These are phyloP conservation scores for Heliornis fulica DNA, from an alignment of 2,113 vertebrate species.

Conservation along the genomic window DNA sequence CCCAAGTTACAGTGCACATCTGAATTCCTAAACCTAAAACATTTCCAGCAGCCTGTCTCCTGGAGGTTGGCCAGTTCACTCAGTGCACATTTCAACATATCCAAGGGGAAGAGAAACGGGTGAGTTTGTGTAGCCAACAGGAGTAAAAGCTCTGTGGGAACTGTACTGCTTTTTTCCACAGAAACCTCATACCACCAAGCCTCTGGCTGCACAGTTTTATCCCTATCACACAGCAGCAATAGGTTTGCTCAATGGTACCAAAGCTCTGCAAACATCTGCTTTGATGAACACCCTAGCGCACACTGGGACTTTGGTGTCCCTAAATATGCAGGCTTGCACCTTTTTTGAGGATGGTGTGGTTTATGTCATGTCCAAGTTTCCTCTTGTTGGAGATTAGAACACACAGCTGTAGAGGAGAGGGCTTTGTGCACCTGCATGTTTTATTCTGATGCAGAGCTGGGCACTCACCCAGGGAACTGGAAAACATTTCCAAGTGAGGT, in stretches of 20 bases:
- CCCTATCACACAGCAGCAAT: background rate
- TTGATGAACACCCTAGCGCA: background rate
- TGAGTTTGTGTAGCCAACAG: background rate
- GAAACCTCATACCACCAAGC: background rate
- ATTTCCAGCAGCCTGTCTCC: background rate
- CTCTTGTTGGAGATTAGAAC: background rate
- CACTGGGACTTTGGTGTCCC: background rate
- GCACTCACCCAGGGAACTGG: background rate
- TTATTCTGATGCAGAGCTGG: background rate
- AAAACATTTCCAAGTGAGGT: background rate
- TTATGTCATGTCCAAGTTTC: background rate
- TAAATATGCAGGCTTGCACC: background rate
- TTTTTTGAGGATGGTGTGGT: background rate
- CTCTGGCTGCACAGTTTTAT: background rate
- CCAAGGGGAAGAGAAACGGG: background rate
- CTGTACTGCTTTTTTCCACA: background rate
- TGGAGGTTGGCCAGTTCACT: background rate
- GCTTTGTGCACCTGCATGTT: background rate
- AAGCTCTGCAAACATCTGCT: background rate
- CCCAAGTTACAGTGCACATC: background rate
- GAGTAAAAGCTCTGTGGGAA: background rate
- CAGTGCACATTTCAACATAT: background rate
- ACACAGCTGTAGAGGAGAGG: background rate
- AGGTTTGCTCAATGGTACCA: background rate
- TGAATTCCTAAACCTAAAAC: background rate